Percentiles rank a stretch among this genome's conserved stretches.
phyloP scores from a whole-genome alignment of 2,113 vertebrate genomes.

The Rallus limicola region DNA sequence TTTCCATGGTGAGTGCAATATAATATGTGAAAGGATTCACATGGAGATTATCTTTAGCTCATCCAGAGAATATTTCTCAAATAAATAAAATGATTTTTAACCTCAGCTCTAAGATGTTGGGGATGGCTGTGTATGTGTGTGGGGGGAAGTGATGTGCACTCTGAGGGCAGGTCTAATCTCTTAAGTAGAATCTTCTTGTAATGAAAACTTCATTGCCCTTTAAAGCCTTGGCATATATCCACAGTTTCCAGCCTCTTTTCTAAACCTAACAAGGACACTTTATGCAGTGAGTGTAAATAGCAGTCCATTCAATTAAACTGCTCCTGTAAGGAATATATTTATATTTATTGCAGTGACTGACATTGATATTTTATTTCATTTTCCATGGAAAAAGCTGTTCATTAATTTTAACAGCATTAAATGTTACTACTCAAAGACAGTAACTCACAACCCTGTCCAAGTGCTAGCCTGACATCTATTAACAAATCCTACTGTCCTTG shows the following conservation, averaged over 20 bases:
- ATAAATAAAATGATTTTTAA: background rate
- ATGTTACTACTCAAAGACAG: background rate
- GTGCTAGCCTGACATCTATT: background rate
- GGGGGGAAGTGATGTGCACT: background rate
- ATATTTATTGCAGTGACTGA: background rate
- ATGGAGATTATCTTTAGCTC: background rate
- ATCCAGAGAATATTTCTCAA: background rate
- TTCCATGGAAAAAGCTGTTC: background rate
- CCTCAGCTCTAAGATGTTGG: background rate
- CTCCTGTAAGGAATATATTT: background rate
- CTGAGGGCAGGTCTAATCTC: constrained; percentile 1
- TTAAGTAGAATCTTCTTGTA: background rate
- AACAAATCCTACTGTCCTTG: background rate
- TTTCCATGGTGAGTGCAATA: background rate
- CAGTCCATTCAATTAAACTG: background rate
- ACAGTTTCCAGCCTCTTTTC: constrained; percentile 4
- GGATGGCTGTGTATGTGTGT: too few relatives aligned
- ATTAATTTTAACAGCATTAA: background rate
- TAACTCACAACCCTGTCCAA: background rate
- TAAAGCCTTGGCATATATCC: constrained; percentile 24
- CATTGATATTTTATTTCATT: background rate
- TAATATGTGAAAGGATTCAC: background rate
- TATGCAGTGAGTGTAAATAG: background rate
- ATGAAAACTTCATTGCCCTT: constrained; percentile 53
- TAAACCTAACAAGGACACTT: constrained; percentile 28